A percentile compares a stretch with the other conserved stretches of the same genome.
Conservation (phyloP, 2,888 invertebrate species). For the Ichneumon xanthorius region DNA sequence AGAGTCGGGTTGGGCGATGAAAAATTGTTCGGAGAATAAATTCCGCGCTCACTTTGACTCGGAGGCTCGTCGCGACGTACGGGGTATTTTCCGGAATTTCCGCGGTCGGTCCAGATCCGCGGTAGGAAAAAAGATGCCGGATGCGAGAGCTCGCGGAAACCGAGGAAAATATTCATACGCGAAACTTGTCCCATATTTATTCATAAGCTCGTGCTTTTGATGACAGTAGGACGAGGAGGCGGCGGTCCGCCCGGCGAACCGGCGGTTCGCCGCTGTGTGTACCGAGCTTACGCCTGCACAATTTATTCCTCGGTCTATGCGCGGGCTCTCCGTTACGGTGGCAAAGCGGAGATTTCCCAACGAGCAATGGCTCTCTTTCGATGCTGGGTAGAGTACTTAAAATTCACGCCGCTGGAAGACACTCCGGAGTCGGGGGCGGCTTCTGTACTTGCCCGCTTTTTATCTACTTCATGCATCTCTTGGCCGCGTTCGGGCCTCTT, state of each 20-base stretch:
- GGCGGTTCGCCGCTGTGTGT: conserved; percentile 60
- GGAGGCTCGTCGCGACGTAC: not conserved
- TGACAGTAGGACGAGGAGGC: conserved; percentile 72
- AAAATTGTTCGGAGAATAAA: conserved; percentile 21
- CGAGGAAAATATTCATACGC: conserved; percentile 77
- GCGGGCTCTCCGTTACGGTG: conserved; percentile 46
- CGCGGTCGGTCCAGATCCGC: conserved; percentile 21
- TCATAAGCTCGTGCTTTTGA: conserved; percentile 78
- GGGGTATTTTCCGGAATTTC: conserved; percentile 20
- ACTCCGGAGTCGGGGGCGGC: conserved; percentile 14
- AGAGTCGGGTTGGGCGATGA: not conserved
- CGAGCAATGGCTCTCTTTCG: conserved; percentile 68
- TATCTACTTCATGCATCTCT: conserved; percentile 76
- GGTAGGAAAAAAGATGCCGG: conserved; percentile 18
- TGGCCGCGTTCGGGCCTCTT: conserved; percentile 41
- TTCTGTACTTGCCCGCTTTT: conserved; percentile 72
- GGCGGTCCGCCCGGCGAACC: not conserved
- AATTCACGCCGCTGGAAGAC: conserved; percentile 71
- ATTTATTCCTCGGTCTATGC: conserved; percentile 63
- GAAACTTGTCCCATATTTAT: conserved; percentile 79
- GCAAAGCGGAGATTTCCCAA: conserved; percentile 58
- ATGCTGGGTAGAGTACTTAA: conserved; percentile 72
- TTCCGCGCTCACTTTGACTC: conserved; percentile 26
- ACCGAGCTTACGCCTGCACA: conserved; percentile 71
- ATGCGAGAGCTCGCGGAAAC: conserved; percentile 54